These are phyloP conservation scores for Podabrus alpinus DNA, from an alignment of 2,888 invertebrate species.

Conservation along the genomic window DNA sequence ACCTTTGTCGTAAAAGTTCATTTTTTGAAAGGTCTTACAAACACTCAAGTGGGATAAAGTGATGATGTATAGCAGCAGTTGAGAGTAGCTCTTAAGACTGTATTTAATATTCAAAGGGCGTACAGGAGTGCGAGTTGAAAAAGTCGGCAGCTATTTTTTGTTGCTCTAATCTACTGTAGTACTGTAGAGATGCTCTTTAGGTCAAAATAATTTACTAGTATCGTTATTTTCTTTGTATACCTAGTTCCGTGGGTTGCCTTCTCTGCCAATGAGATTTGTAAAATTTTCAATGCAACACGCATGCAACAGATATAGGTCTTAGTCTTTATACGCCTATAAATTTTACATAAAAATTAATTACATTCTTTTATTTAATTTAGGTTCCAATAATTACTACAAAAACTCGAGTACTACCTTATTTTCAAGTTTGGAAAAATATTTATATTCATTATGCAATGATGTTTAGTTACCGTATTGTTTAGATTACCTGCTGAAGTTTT, in stretches of 20 bases:
- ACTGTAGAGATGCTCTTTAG: conserved; percentile 32
- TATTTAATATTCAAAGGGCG: conserved; percentile 45
- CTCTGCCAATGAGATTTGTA: neutral
- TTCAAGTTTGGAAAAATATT: too few species aligned
- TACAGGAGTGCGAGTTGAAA: conserved; percentile 41
- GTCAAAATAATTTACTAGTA: conserved; percentile 37
- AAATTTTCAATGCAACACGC: neutral
- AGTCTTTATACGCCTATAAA: neutral
- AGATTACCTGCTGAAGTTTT: conserved; percentile 36
- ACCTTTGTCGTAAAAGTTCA: conserved; percentile 34
- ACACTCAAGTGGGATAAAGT: conserved; percentile 43
- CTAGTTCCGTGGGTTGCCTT: conserved; percentile 15
- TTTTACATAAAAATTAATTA: neutral
- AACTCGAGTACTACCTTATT: too few species aligned
- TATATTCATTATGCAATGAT: conserved; percentile 31
- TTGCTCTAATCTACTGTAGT: conserved; percentile 40
- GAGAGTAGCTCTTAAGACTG: conserved; percentile 42
- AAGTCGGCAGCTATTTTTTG: conserved; percentile 44
- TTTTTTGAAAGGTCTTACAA: conserved; percentile 38
- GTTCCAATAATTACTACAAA: neutral
- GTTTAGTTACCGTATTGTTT: conserved; percentile 38
- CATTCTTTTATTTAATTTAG: neutral
- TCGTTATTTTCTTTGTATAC: conserved; percentile 25
- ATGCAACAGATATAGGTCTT: neutral
- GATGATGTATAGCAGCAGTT: conserved; percentile 43